Evolutionary conservation across 2,113 vertebrate genomes (phyloP).

Genomic region (Triplophysa dalaica): DNA sequence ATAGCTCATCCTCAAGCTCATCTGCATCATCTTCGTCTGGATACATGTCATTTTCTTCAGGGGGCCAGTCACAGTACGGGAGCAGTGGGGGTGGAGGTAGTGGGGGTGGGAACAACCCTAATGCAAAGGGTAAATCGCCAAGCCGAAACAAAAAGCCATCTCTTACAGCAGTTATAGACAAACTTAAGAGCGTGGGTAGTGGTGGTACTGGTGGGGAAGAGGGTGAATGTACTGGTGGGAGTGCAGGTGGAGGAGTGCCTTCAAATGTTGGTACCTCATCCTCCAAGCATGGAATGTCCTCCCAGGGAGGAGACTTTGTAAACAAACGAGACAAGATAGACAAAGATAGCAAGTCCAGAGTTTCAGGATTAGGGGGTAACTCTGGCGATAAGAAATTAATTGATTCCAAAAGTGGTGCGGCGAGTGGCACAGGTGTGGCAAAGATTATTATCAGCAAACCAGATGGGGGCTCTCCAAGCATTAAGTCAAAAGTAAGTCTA

Average conservation of each 20-base stretch:
- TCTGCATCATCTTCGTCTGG: conserved; percentile 76
- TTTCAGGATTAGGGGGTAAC: conserved; percentile 79
- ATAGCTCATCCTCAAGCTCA: conserved; percentile 69
- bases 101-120: conserved; percentile 78
- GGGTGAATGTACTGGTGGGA: conserved; percentile 82
- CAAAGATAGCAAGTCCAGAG: conserved; percentile 91
- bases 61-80: conserved; percentile 84
- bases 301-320: conserved; percentile 84
- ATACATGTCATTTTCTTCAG: conserved; percentile 77
- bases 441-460: conserved; percentile 99
- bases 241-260: conserved; percentile 76
- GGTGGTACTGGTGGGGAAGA: conserved; percentile 88
- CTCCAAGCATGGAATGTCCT: conserved; percentile 83
- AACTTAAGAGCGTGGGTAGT: conserved; percentile 95
- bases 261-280: conserved; percentile 73
- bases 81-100: conserved; percentile 74
- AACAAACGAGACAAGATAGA: conserved; percentile 91
- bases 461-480: conserved; percentile 94
- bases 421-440: conserved; percentile 86
- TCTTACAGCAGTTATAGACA: conserved; percentile 96
- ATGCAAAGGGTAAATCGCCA: conserved; percentile 95
- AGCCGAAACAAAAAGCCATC: conserved; percentile 98
- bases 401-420: conserved; percentile 81
- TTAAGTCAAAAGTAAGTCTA: conserved; percentile 94
- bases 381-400: conserved; percentile 89